phyloP scores from a whole-genome alignment of 92 coral and sea anemone genomes.

The Phenganax marumi region DNA sequence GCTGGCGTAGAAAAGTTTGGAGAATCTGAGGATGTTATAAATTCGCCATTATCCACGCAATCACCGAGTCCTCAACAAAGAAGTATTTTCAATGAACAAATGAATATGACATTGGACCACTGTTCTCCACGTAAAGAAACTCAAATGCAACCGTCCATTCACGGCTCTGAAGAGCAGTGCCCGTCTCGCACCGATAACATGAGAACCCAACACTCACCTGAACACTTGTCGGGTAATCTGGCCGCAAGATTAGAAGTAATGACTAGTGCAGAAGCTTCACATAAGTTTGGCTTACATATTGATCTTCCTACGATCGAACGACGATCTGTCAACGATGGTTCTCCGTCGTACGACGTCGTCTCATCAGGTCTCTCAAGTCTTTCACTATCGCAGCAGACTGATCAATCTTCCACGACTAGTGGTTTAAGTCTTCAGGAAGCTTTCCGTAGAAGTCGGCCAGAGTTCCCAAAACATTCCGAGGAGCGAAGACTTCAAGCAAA shows the following conservation, averaged over 20 bases:
- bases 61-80: background rate
- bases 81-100: background rate
- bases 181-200: background rate
- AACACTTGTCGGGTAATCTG: background rate
- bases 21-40: background rate
- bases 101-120: background rate
- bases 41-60: background rate
- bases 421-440: slow-evolving; percentile 61
- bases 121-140: background rate
- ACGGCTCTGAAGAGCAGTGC: background rate
- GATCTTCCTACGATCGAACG: background rate
- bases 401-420: background rate
- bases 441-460: slow-evolving; percentile 49
- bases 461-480: slow-evolving; percentile 59
- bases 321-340: background rate
- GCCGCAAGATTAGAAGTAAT: background rate
- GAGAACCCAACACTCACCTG: background rate
- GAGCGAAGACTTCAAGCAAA: slow-evolving; percentile 57
- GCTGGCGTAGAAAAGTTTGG: background rate
- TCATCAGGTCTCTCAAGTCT: slow-evolving; percentile 16
- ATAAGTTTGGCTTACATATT: slow-evolving; percentile 9
- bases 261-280: slow-evolving; percentile 5
- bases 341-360: slow-evolving; percentile 9
- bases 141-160: background rate
- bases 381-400: slow-evolving; percentile 27